A percentile compares a stretch with the other conserved stretches of the same genome.
Conservation (phyloP, 2,888 invertebrate species). For the Eucera pruinosa region DNA sequence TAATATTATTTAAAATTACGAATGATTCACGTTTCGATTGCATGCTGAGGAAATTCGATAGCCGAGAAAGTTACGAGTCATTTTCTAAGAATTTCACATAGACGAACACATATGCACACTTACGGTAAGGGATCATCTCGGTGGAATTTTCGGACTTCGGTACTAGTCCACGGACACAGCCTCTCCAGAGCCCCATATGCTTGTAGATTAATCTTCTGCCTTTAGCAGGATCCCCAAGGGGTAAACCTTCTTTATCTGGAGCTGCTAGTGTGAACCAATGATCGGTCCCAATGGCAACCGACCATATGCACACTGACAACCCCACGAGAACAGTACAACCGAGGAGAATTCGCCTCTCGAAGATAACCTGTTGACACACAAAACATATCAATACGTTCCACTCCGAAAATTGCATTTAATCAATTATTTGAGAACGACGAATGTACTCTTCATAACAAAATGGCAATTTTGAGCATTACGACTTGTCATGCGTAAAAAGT, state of each 20-base stretch:
- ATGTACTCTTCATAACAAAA: too few species aligned
- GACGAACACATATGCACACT: too few species aligned
- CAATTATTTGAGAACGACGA: too few species aligned
- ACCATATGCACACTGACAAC: constrained; percentile 89
- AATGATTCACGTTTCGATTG: too few species aligned
- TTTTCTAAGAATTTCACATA: too few species aligned
- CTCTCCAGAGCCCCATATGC: constrained; percentile 90
- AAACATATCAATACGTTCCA: not conserved
- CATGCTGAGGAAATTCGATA: too few species aligned
- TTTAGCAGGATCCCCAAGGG: constrained; percentile 69
- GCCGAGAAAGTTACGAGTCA: too few species aligned
- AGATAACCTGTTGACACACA: constrained; percentile 84
- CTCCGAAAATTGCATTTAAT: too few species aligned
- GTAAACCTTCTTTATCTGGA: constrained; percentile 76
- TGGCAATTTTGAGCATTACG: too few species aligned
- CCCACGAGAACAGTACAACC: constrained; percentile 89
- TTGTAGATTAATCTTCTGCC: constrained; percentile 86
- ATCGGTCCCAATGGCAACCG: constrained; percentile 90
- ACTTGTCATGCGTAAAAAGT: too few species aligned
- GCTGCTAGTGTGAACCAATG: constrained; percentile 89
- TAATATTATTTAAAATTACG: too few species aligned
- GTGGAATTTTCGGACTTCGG: constrained; percentile 71
- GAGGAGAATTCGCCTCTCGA: constrained; percentile 90
- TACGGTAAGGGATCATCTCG: constrained; percentile 64
- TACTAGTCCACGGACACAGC: constrained; percentile 85